Percentiles rank a stretch among this genome's conserved stretches.
Evolutionary conservation across 2,888 invertebrate genomes (phyloP).

Genomic region (Leptopterna dolabrata): DNA sequence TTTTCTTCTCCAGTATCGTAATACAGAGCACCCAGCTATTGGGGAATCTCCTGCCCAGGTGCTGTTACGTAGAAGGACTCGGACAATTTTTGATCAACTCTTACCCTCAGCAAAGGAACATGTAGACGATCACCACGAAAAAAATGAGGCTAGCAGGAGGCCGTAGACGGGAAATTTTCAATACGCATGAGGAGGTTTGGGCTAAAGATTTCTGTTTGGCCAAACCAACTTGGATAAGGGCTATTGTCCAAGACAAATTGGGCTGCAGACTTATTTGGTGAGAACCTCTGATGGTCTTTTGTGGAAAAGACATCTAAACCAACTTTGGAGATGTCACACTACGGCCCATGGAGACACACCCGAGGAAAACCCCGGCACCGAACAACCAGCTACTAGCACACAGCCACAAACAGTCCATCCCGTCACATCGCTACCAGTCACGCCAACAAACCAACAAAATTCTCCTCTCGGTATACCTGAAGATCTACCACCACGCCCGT

Average conservation of each 20-base stretch:
- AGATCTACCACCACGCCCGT: neutral
- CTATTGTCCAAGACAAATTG: neutral
- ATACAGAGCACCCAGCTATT: slow-evolving; percentile 24
- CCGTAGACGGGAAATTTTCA: neutral
- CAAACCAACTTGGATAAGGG: slow-evolving; percentile 33
- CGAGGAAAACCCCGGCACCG: neutral
- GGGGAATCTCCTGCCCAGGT: slow-evolving; percentile 10
- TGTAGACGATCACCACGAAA: neutral
- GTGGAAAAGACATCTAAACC: slow-evolving; percentile 30
- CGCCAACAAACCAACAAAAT: neutral
- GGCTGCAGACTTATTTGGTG: slow-evolving; percentile 27
- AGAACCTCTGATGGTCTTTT: slow-evolving; percentile 25
- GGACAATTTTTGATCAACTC: neutral
- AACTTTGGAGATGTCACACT: neutral
- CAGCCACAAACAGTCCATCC: neutral
- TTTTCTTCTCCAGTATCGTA: slow-evolving; percentile 23
- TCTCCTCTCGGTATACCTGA: neutral
- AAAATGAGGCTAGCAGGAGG: slow-evolving; percentile 16
- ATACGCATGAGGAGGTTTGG: slow-evolving; percentile 15
- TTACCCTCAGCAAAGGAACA: slow-evolving; percentile 1
- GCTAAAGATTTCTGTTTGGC: slow-evolving; percentile 34
- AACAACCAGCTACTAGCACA: neutral
- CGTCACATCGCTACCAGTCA: neutral
- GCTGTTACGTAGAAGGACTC: neutral
- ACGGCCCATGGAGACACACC: neutral